Evolutionary conservation across 2,797 vertebrate genomes (phyloP), one percentile per base, ranked within the genome.

Genomic region (Lithobates pipiens): DNA sequence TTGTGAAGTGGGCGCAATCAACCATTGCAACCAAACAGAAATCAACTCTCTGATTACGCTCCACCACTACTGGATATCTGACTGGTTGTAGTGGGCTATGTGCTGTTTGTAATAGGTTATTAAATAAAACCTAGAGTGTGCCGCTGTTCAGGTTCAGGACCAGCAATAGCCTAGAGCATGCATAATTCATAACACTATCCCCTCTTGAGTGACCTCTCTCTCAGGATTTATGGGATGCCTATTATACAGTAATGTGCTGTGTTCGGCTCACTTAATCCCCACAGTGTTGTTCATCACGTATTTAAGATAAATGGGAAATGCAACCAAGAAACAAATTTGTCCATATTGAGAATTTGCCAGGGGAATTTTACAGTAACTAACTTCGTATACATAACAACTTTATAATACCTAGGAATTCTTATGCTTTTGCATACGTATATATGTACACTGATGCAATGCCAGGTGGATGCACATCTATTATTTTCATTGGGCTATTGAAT

Each of bases 181-280:
- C 32, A 54, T 80, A 69, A 80, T 70, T 80, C 46, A 54, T 80
- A 72, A 54, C 36, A 70, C 29, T 71, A 54, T 71, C 67, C 69
- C 78, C 46, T 70, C 42, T 44, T 72, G 46, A 39, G 46, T 54
- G 46, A 80, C 68, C 78, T 72, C 65, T 78, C 13, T 68, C 39
- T 57, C 23, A 80, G 78, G 78, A 80, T 54, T 71, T 71, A 80
- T 80, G 68, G 77, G 65, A 80, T 80, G 25, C 68, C 78, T 80
- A 54, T 80, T 80, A 80, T 39, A 34, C 44, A 57, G 68, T 80
- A 71, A 71, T 80, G 67, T 68, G 46, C 70, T 54, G n/a, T 50
- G 67, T 80, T 32, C 16, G 50, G 68, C 23, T 10, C 46, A 9
- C 46, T 36, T 57, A 71, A 71, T 71, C 44, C 42, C 29, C 34